Base-by-base conservation (phyloP, 2,113 vertebrate genomes). In the Scomber japonicus region DNA sequence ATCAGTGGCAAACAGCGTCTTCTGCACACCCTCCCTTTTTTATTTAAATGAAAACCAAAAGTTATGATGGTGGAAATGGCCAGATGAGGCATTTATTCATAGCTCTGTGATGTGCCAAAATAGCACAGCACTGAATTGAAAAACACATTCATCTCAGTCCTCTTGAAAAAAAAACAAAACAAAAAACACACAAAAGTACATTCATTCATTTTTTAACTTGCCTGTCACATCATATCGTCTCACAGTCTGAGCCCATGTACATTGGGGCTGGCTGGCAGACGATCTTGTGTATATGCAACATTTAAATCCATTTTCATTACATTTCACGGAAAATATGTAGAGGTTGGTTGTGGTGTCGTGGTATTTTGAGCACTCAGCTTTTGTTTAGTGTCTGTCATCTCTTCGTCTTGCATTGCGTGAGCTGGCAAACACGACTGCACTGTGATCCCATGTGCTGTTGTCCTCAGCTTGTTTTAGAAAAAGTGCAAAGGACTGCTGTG, bases 261-360 rank as follows among this genome's bases (percentile, higher is more conserved):
- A 3, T 49, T 30, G 27, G 27, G 35, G n/a, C 19, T 59, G 35
- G n/a, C 19, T 59, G 19, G 50, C 78, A 49, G 75, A 64, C 65
- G 13, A 24, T 60, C 14, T 50, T 67, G 53, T 61, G 27, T 65
- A 56, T 30, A 56, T 30, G 65, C 54, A 35, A 68, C 75, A 65
- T 71, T 71, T 11, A 82, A 88, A 68, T 74, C 63, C 56, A 63
- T 54, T 72, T 74, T 72, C n/a, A 63, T 87, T 75, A 66, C 76
- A 84, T 73, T 57, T 83, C 71, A 88, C 11, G 80, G 89, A 90
- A 90, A 89, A 53, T 86, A 85, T 90, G 84, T 49, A 3, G 54
- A 60, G 73, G 57, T 71, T 75, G 75, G 35, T 78, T 66, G 83
- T 80, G 83, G 81, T 57, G 1, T 73, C 77, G 75, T 68, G 78